phyloP scores from a whole-genome alignment of 2,113 vertebrate genomes.

The Catharus bicknelli region DNA sequence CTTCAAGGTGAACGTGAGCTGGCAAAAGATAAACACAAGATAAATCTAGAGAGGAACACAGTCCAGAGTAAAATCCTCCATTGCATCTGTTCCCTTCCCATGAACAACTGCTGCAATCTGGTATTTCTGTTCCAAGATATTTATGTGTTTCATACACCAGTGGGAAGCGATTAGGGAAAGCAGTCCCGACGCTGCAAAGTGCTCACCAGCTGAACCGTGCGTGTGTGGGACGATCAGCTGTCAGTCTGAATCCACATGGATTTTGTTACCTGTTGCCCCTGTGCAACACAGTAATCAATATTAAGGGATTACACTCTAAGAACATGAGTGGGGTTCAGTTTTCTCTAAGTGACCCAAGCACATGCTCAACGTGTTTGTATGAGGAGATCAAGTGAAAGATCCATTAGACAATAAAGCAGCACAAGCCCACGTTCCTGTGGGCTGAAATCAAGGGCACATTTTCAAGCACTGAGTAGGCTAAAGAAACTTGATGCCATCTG shows the following conservation, averaged over 20 bases:
- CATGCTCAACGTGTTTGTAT: conserved; percentile 57
- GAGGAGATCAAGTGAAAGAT: conserved; percentile 69
- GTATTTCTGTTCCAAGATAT: conserved; percentile 28
- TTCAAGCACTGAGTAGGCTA: conserved; percentile 56
- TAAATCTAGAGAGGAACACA: conserved; percentile 19
- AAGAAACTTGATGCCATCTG: conserved; percentile 57
- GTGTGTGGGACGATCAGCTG: conserved; percentile 65
- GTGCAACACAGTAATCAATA: conserved; percentile 67
- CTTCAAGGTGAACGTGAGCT: not conserved
- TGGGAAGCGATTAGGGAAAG: conserved; percentile 9
- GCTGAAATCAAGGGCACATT: conserved; percentile 69
- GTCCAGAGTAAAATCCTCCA: not conserved
- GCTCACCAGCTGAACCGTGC: conserved; percentile 35
- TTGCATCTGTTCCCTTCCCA: conserved; percentile 44
- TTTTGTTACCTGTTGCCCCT: conserved; percentile 69
- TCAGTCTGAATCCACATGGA: conserved; percentile 42
- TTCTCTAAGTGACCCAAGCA: conserved; percentile 70
- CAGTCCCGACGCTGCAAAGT: not conserved
- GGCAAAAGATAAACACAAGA: conserved; percentile 25
- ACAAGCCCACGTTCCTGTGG: conserved; percentile 64
- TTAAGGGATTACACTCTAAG: conserved; percentile 69
- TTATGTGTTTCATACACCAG: conserved; percentile 24
- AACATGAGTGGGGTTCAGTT: conserved; percentile 66
- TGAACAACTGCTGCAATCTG: conserved; percentile 47
- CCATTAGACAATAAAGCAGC: conserved; percentile 68